Base-by-base conservation (phyloP, 2,797 vertebrate species). In the Acanthopagrus latus region DNA sequence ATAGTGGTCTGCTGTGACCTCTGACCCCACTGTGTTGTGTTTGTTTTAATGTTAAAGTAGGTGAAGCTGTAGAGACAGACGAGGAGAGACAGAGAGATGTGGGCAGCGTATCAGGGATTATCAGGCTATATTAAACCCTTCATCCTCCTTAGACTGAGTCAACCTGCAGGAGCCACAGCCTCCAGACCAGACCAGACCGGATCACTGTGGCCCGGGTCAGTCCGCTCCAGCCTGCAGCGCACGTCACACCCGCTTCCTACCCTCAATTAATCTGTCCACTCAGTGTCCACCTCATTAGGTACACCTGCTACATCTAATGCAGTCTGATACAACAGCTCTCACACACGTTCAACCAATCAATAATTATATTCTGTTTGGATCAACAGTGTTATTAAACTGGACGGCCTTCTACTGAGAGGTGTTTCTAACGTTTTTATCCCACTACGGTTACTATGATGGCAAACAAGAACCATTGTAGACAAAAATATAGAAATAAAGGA, bases 61-160 rank as follows among this genome's bases (percentile, higher is more conserved):
- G 20, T 7, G 63, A 71, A 66, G 62, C 67, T 50, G 21, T 17
- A 58, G 72, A 52, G 2, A 56, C 43, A 17, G 51, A 21, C 8
- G 11, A 3, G n/a, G 2, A 7, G 58, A 65, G 72, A 25, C 17
- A 14, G n/a, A 16, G n/a, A 16, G 46, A 63, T 21, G 38, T 4
- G 12, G 66, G 54, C 27, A 0, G 56, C 41, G 63, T 43, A 41
- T 68, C 2, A 16, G 17, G 78, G 86, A 92, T 92, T 91, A 90
- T 60, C 38, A 18, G 78, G 47, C 78, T 89, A 70, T 62, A 81
- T 74, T 89, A 81, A 88, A 89, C 64, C 74, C 82, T 80, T 91
- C 65, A 90, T 92, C 89, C 86, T 88, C 67, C 72, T 85, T 81
- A 87, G 58, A 71, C 46, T 17, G 54, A 69, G 68, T 65, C 71